A percentile compares a stretch with the other conserved stretches of the same genome.
Conservation (phyloP, 1,140 invertebrate genomes). For the Helicoverpa armigera region DNA sequence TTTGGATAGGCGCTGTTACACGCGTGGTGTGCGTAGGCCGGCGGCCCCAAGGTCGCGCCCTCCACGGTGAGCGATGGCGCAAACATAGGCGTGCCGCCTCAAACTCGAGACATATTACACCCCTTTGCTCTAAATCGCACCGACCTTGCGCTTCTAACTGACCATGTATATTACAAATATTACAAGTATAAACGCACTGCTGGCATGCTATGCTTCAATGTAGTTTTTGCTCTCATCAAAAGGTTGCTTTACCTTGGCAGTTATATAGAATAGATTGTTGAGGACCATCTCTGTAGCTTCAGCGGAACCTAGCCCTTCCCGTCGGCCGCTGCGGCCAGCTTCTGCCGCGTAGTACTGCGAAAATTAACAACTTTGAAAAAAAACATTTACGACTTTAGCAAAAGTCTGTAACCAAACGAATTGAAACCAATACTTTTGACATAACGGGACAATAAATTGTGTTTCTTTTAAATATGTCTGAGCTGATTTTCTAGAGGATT, state of each 20-base stretch:
- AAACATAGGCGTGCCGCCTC: slow-evolving; percentile 52
- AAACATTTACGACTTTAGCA: background rate
- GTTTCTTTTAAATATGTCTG: too few species aligned
- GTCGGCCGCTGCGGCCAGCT: slow-evolving; percentile 88
- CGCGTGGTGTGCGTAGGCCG: slow-evolving; percentile 31
- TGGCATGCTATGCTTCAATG: too few species aligned
- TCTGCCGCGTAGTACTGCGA: slow-evolving; percentile 91
- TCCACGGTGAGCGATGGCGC: slow-evolving; percentile 46
- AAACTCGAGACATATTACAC: slow-evolving; percentile 39
- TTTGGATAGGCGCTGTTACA: background rate
- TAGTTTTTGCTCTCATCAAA: too few species aligned
- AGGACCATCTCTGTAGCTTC: slow-evolving; percentile 99
- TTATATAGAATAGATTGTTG: slow-evolving; percentile 99
- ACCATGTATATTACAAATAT: background rate
- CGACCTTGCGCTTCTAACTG: slow-evolving; percentile 2
- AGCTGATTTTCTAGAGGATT: too few species aligned
- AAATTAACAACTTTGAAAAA: background rate
- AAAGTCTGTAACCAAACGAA: too few species aligned
- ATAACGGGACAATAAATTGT: too few species aligned
- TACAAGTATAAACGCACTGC: too few species aligned
- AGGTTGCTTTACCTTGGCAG: slow-evolving; percentile 92
- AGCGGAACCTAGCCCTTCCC: slow-evolving; percentile 98
- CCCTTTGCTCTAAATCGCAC: slow-evolving; percentile 20
- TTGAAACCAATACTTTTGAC: too few species aligned
- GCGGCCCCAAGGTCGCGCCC: slow-evolving; percentile 45